Evolutionary conservation across 1,140 invertebrate genomes (phyloP), one percentile per base, ranked within the genome.

Genomic region (Acromyrmex heyeri): DNA sequence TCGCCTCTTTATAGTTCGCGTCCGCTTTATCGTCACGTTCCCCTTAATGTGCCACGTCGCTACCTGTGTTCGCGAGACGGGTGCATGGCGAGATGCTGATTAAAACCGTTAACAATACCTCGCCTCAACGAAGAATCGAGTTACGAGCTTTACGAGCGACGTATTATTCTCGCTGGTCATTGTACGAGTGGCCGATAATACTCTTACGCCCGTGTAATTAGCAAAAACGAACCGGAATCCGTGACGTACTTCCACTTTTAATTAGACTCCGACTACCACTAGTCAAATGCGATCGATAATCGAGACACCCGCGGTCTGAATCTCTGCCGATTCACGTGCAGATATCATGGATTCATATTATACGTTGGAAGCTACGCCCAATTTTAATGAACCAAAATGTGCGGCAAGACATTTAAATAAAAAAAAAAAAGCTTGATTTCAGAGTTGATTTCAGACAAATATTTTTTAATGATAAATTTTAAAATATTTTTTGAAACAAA

Each of bases 151-250:
- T 73, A 83, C 79, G 73, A 76, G 61, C 73, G 73, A 78, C 48
- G 82, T 85, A 85, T 85, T 85, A 85, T 85, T 78, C 82, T 67
- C 73, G 73, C 18, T 85, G 59, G 62, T 85, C 61, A 78, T 85
- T 85, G 82, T 85, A 85, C 21, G 82, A 85, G 8, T 38, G 57
- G 57, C 48, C 73, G 61, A 78, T 85, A 85, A 85, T 85, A 73
- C 75, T 78, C 48, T 85, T 85, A 85, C 75, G 73, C 73, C 61
- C 48, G 61, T 67, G 82, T 85, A 85, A 85, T 85, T 85, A 85
- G 75, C 82, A 78, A 85, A 85, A 76, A 67, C 82, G 18, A 48
- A 16, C 30, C 57, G 38, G 59, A 48, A 65, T 78, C 30, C 61
- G 34, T 85, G 69, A 83, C 82, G 73, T 85, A 78, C 67, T 14